Conservation (phyloP, 2,797 vertebrate species). For the Nyctalus aviator region DNA sequence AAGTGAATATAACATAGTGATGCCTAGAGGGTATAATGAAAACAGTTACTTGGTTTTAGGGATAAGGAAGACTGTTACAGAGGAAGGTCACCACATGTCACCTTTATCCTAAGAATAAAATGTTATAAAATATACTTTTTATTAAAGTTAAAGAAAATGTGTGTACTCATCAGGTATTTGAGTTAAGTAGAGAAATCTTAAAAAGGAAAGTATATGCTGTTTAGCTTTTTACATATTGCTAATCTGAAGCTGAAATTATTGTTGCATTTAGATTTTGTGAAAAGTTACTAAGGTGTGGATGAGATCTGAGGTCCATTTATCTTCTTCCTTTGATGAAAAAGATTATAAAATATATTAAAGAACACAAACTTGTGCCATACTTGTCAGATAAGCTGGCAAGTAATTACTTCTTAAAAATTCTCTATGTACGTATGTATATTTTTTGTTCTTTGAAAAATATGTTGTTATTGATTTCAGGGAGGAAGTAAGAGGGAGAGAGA, state of each 20-base stretch:
- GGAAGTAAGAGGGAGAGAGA: no score
- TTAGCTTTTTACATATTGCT: not conserved
- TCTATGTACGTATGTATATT: no score
- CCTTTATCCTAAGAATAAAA: conserved; percentile 23
- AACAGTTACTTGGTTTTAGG: conserved; percentile 4
- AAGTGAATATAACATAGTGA: conserved; percentile 63
- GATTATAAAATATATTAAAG: not conserved
- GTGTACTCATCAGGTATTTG: not conserved
- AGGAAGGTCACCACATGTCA: not conserved
- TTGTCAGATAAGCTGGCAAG: not conserved
- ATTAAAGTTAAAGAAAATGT: not conserved
- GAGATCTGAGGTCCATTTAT: not conserved
- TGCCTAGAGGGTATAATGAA: not conserved
- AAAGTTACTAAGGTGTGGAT: not conserved
- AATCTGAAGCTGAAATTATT: not conserved
- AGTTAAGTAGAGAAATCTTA: conserved; percentile 5
- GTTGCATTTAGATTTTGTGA: not conserved
- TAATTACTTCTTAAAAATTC: not conserved
- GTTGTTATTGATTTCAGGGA: no score
- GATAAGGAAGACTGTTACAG: not conserved
- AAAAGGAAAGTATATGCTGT: not conserved
- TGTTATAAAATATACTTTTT: not conserved
- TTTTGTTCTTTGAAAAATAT: no score
- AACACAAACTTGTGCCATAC: not conserved
- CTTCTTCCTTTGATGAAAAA: not conserved